Conservation (phyloP, 1,140 invertebrate species). For the Drosophila watanabei region DNA sequence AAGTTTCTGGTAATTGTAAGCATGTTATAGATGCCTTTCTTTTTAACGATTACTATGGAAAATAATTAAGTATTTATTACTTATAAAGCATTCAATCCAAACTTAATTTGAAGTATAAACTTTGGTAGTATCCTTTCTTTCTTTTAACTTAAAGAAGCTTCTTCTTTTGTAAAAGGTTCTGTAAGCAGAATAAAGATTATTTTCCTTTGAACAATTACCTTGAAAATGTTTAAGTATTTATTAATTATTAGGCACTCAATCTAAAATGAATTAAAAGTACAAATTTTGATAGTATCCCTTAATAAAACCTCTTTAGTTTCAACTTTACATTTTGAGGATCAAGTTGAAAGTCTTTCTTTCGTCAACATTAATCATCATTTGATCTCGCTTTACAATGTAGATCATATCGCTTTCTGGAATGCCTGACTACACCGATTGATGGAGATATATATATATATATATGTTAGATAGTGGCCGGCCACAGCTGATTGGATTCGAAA, state of each 20-base stretch:
- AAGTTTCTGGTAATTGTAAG: not conserved
- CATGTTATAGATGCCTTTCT: too few species aligned
- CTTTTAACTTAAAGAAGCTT: too few species aligned
- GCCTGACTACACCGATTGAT: conserved; percentile 20
- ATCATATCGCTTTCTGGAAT: conserved; percentile 17
- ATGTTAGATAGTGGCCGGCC: conserved; percentile 8
- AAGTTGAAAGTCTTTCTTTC: conserved; percentile 3
- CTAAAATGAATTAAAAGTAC: not conserved
- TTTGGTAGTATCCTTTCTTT: not conserved
- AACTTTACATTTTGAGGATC: not conserved
- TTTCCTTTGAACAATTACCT: not conserved
- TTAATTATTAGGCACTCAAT: not conserved
- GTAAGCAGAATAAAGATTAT: not conserved
- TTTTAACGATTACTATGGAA: not conserved
- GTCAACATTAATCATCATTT: conserved; percentile 13
- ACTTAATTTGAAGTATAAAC: not conserved
- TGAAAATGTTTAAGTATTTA: not conserved
- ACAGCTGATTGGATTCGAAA: conserved; percentile 48
- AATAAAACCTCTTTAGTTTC: not conserved
- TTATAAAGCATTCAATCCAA: not conserved
- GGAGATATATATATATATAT: conserved; percentile 14
- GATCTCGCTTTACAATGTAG: conserved; percentile 10
- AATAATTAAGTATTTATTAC: not conserved
- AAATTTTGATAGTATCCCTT: too few species aligned
- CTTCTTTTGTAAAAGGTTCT: not conserved